Evolutionary conservation across 2,797 vertebrate genomes (phyloP).

Genomic region (Salmo trutta): DNA sequence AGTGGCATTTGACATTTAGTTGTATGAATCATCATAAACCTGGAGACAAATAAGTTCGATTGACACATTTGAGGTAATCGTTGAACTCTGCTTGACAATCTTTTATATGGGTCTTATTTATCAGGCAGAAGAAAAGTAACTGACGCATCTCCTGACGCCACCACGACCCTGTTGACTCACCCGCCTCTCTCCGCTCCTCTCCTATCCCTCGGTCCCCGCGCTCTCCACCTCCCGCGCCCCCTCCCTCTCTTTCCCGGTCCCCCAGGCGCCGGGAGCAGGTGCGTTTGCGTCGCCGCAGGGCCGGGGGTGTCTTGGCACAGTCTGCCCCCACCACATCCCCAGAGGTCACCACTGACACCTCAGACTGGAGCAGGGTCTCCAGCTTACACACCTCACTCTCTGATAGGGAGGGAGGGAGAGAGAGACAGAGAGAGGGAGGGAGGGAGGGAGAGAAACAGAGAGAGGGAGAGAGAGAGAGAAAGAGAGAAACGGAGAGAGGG

Average conservation of each 20-base stretch:
- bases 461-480: no score
- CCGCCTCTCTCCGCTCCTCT: slow-evolving; percentile 63
- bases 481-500: not conserved
- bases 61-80: no score
- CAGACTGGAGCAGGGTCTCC: slow-evolving; percentile 81
- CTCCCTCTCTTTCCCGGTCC: slow-evolving; percentile 72
- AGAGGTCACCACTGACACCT: slow-evolving; percentile 78
- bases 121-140: no score
- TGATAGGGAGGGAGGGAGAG: slow-evolving; percentile 34
- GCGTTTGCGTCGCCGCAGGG: slow-evolving; percentile 82
- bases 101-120: no score
- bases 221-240: slow-evolving; percentile 40
- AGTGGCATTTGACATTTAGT: no score
- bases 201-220: slow-evolving; percentile 59
- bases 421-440: not conserved
- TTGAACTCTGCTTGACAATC: no score
- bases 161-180: slow-evolving; percentile 45
- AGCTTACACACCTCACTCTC: slow-evolving; percentile 84
- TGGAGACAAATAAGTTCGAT: no score
- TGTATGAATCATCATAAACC: no score
- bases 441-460: not conserved
- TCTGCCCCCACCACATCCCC: slow-evolving; percentile 75
- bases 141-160: not conserved
- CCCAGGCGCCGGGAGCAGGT: slow-evolving; percentile 78
- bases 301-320: slow-evolving; percentile 66